These are phyloP conservation scores for Falco columbarius DNA, from an alignment of 2,797 vertebrate species.

Conservation along the genomic window DNA sequence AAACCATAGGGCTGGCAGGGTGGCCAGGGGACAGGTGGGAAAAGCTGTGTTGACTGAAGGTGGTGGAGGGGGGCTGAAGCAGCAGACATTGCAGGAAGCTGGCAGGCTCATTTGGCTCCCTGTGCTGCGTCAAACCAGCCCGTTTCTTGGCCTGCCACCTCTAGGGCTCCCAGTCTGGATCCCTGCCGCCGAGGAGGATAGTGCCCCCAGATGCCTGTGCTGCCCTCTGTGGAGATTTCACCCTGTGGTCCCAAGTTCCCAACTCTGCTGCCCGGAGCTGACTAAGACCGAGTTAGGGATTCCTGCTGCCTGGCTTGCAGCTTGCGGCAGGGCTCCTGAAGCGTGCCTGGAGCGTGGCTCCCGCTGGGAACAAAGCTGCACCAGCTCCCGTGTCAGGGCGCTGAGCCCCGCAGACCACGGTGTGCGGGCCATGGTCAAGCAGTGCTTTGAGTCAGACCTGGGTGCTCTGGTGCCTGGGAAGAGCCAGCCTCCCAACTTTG, in stretches of 20 bases:
- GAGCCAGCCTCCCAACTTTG: background rate
- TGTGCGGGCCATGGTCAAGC: background rate
- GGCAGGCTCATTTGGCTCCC: background rate
- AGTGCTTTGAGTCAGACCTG: background rate
- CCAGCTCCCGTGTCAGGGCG: background rate
- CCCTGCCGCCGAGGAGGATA: background rate
- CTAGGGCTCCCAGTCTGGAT: background rate
- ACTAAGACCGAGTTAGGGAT: background rate
- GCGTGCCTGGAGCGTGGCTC: fast-evolving
- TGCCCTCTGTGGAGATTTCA: background rate
- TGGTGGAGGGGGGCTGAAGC: background rate
- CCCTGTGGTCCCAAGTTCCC: background rate
- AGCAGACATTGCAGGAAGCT: background rate
- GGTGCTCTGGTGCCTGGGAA: background rate
- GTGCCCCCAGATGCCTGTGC: background rate
- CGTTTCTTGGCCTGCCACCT: background rate
- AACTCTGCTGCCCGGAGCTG: background rate
- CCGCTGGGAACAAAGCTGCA: background rate
- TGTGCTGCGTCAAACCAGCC: background rate
- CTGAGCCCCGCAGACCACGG: background rate
- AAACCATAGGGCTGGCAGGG: background rate
- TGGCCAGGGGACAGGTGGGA: background rate
- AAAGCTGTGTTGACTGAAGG: background rate
- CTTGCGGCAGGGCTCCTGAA: background rate
- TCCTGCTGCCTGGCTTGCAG: background rate